These are phyloP conservation scores for Clarias batrachus DNA, from an alignment of 2,113 vertebrate species.

Conservation along the genomic window DNA sequence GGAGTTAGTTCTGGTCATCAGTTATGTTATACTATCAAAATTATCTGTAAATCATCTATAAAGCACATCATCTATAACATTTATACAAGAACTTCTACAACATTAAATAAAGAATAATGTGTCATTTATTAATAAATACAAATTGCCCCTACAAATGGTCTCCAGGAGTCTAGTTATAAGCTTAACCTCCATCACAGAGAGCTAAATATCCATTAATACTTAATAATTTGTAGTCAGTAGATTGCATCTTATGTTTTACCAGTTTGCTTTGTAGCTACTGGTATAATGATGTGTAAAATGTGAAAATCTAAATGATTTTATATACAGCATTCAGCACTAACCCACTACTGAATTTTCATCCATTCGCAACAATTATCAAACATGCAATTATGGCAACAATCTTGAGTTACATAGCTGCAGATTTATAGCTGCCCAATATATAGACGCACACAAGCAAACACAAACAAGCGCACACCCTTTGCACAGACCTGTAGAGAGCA, in stretches of 20 bases:
- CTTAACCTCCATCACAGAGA: not conserved
- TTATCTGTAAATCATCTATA: no score
- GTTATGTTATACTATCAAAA: not conserved
- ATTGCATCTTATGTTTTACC: not conserved
- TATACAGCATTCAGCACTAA: not conserved
- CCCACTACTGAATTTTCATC: not conserved
- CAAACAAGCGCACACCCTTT: not conserved
- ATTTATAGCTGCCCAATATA: not conserved
- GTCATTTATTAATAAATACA: not conserved
- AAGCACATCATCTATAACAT: no score
- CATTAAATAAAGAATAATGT: not conserved
- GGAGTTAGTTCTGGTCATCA: not conserved
- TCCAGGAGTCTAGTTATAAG: not conserved
- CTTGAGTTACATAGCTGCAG: not conserved
- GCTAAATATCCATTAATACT: not conserved
- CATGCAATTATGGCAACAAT: not conserved
- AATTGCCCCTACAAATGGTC: not conserved
- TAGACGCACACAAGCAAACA: not conserved
- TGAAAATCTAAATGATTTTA: not conserved
- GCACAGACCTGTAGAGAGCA: slow-evolving; percentile 19
- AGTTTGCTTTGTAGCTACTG: not conserved
- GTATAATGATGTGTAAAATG: not conserved
- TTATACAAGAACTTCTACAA: not conserved
- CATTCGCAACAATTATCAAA: not conserved
- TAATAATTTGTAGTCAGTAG: not conserved